Base-by-base conservation (phyloP, 2,113 vertebrate genomes). In the Neogobius melanostomus region DNA sequence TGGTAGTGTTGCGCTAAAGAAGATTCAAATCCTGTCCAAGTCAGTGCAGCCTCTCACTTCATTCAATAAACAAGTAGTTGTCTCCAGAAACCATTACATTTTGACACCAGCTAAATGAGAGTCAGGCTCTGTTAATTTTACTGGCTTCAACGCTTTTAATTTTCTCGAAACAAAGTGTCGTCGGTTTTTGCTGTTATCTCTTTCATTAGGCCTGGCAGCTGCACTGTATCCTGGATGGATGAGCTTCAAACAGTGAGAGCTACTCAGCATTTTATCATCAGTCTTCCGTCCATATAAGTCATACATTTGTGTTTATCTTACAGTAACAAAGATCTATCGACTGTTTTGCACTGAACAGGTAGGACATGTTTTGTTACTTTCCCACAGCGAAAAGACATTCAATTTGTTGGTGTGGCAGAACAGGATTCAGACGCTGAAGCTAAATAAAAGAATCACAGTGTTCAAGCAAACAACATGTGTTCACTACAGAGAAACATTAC, bases 51-150 rank as follows among this genome's bases (percentile, higher is more conserved):
- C 17, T 8, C 16, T 60, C 12, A 61, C 12, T 61, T n/a, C 5
- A 44, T 44, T 61, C 28, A 42, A 44, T 44, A 61, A 61, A 64
- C n/a, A 47, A 47, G 15, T 9, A 47, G 61, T 17, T 64, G 61
- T 48, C 44, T 5, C n/a, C 4, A n/a, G 47, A 64, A 64, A 10
- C 61, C 6, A 17, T 47, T 17, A 16, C n/a, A 11, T 43, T 47
- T 16, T 64, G 61, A 64, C 61, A 11, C n/a, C 45, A 14, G 45
- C 62, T 64, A 64, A 64, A 48, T 64, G 45, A 64, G 48, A 65
- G 16, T 64, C 62, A 48, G 44, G 44, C 45, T 47, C 44, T 46
- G 11, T 64, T 64, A 64, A 64, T 48, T 64, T 48, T 16, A 64
- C 45, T 64, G 21, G 46, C 62, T 46, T 17, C 45, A 64, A 21